These are phyloP conservation scores for Ammospiza nelsoni DNA, from an alignment of 2,113 vertebrate genomes.

Conservation along the genomic window DNA sequence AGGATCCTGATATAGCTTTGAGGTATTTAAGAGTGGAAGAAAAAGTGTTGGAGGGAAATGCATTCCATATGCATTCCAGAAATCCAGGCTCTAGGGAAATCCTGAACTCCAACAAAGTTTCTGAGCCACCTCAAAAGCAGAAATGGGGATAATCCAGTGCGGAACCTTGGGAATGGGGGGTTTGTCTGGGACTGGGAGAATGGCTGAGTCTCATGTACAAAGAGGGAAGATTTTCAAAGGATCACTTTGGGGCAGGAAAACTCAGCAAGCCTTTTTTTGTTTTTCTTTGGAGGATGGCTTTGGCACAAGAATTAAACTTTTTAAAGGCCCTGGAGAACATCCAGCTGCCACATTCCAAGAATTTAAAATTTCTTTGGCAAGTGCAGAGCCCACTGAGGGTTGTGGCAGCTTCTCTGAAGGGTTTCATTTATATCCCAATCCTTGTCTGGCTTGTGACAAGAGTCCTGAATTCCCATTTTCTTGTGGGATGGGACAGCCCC, in stretches of 20 bases:
- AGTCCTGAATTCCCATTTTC: accelerated
- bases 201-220: neutral
- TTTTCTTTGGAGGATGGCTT: neutral
- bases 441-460: neutral
- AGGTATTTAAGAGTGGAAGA: neutral
- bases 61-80: neutral
- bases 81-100: neutral
- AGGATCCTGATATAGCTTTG: neutral
- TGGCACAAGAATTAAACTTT: neutral
- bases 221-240: neutral
- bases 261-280: neutral
- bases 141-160: neutral
- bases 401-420: neutral
- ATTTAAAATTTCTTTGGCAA: neutral
- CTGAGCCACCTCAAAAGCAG: neutral
- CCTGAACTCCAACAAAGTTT: neutral
- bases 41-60: neutral
- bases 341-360: neutral
- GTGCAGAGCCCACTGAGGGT: neutral
- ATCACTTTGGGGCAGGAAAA: neutral
- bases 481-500: neutral
- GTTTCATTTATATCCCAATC: neutral
- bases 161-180: neutral
- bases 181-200: neutral
- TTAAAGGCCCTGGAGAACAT: neutral